Evolutionary conservation across 23 tunicate genomes (phyloP).

Genomic region (Botrylloides violaceus): DNA sequence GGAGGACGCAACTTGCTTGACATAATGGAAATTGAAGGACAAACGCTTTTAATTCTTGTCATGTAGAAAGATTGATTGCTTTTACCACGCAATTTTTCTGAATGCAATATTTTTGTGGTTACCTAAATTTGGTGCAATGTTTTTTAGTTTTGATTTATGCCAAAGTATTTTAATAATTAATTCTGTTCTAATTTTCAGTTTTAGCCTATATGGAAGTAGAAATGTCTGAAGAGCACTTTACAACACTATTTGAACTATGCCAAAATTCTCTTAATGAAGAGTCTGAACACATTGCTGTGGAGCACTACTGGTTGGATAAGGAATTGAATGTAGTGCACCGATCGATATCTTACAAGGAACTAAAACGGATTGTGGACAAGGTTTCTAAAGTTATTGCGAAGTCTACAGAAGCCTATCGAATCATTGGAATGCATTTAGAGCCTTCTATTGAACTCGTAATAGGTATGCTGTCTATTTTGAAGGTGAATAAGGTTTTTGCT

Average conservation of each 20-base stretch:
- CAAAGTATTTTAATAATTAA: too few species aligned
- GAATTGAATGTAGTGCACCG: neutral
- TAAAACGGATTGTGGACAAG: neutral
- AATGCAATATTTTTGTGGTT: too few species aligned
- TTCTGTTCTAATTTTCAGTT: too few species aligned
- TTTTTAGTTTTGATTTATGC: too few species aligned
- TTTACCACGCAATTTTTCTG: too few species aligned
- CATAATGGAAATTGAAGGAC: too few species aligned
- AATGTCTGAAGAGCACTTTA: too few species aligned
- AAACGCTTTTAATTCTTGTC: too few species aligned
- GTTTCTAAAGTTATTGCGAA: neutral
- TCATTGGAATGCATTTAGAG: constrained; percentile 32
- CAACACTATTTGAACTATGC: neutral
- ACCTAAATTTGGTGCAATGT: too few species aligned
- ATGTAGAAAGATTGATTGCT: too few species aligned
- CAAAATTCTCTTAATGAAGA: neutral
- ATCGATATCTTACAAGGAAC: neutral
- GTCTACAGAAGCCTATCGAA: neutral
- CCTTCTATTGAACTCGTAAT: constrained; percentile 14
- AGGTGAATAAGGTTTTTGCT: constrained; percentile 29
- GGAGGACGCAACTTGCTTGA: too few species aligned
- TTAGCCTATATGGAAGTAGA: too few species aligned
- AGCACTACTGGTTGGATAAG: neutral
- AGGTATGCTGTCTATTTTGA: constrained; percentile 31
- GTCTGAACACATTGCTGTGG: neutral